Base-by-base conservation (phyloP, 92 coral and sea anemone genomes). In the Bergia sp. region DNA sequence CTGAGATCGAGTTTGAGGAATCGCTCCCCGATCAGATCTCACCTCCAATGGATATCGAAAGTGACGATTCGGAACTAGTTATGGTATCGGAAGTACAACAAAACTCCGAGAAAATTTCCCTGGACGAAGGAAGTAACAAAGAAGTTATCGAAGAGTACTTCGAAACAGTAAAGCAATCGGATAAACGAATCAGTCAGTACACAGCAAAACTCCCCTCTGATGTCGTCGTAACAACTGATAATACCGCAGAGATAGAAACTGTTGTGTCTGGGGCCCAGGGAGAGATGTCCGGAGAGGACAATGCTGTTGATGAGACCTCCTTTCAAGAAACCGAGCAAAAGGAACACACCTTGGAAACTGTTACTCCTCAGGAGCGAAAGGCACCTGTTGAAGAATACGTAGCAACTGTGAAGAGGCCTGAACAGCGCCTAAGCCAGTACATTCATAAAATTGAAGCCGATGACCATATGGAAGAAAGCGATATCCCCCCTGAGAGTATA, bases 1-100 rank as follows among this genome's bases (percentile, higher is more conserved):
- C 87, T 23, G 87, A 84, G 77, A 84, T 84, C 4, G 87, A 84
- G 23, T 84, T 84, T 50, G 78, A 69, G 3, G 79, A 84, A 84
- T 71, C 67, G 37, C n/a, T 67, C 7, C 66, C 69, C 4, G 44
- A 69, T 5, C 64, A 72, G 44, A 37, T 29, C 43, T 16, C 58
- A 69, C 40, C 77, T 7, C 13, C 79, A 41, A 45, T 12, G 43
- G 87, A 69, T 38, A 50, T 29, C 16, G 45, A 41, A 29, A 74
- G 20, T 3, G 69, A 84, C 21, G 66, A 84, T 45, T 18, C 21
- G 7, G 66, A 72, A 41, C 5, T 36, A 61, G 58, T 38, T 45
- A 11, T 18, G 67, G 77, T 69, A 16, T 38, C 55, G 7, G 40
- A 84, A 49, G 13, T 29, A 6, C 64, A 47, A 44, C 58, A 15